Evolutionary conservation across 1,140 invertebrate species (phyloP).

Genomic region (Dendroctonus ponderosae): DNA sequence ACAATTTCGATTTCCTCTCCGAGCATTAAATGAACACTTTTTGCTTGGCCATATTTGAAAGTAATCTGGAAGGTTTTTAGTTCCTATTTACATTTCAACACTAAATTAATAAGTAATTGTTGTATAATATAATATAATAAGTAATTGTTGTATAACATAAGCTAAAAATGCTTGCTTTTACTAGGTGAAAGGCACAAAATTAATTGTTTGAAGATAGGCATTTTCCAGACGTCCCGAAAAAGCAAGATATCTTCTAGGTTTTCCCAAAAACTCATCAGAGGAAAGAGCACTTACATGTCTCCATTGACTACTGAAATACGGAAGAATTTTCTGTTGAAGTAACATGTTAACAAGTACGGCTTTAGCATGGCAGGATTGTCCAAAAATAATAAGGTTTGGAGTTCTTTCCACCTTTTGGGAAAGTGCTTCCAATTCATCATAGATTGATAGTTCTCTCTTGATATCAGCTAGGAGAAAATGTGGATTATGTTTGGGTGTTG

Average conservation of each 20-base stretch:
- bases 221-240: not conserved
- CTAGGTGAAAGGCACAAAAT: not conserved
- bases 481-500: not conserved
- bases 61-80: conserved; percentile 51
- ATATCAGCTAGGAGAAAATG: conserved; percentile 52
- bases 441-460: conserved; percentile 53
- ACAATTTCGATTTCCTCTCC: conserved; percentile 76
- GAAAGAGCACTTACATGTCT: conserved; percentile 61
- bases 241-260: not conserved
- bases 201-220: not conserved
- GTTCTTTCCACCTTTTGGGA: conserved; percentile 55
- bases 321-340: conserved; percentile 64
- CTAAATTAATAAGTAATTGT: conserved; percentile 6
- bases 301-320: conserved; percentile 58
- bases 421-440: conserved; percentile 54
- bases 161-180: not conserved
- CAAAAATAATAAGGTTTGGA: conserved; percentile 66
- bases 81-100: conserved; percentile 1
- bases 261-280: not conserved
- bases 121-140: too few relatives aligned
- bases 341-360: conserved; percentile 72
- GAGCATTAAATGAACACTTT: conserved; percentile 66
- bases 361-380: conserved; percentile 67
- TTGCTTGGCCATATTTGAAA: conserved; percentile 67
- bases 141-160: too few relatives aligned